These are phyloP conservation scores for Lasioglossum marginatum DNA, from an alignment of 2,888 invertebrate species.

Conservation along the genomic window DNA sequence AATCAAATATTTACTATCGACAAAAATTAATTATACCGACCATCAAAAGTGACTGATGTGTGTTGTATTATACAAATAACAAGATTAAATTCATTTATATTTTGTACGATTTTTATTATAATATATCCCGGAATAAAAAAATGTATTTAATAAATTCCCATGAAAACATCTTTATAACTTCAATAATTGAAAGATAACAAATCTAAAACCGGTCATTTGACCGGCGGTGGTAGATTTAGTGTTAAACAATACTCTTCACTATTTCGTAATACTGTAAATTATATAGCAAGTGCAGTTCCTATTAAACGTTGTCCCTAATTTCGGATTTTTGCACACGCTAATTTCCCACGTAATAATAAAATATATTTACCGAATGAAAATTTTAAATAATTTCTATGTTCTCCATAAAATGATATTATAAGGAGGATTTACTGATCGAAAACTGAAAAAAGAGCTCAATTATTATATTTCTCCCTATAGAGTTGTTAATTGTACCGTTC, in stretches of 20 bases:
- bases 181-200: too few relatives aligned
- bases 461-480: background rate
- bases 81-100: too few relatives aligned
- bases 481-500: conserved; percentile 7
- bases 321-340: background rate
- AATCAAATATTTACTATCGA: background rate
- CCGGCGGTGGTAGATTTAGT: too few relatives aligned
- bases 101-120: too few relatives aligned
- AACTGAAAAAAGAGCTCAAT: background rate
- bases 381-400: background rate
- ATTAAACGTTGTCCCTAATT: background rate
- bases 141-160: too few relatives aligned
- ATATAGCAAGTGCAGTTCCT: background rate
- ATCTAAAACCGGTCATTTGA: too few relatives aligned
- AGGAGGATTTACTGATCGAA: background rate
- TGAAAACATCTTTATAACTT: too few relatives aligned
- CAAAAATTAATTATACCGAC: background rate
- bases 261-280: background rate
- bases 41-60: too few relatives aligned
- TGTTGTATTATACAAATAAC: too few relatives aligned
- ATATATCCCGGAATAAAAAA: too few relatives aligned
- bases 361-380: too few relatives aligned
- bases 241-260: background rate
- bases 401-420: background rate
- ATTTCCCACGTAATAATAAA: background rate